A percentile compares a stretch with the other conserved stretches of the same genome.
These are phyloP conservation scores for Pungitius pungitius DNA, from an alignment of 2,113 vertebrate species.

Conservation along the genomic window DNA sequence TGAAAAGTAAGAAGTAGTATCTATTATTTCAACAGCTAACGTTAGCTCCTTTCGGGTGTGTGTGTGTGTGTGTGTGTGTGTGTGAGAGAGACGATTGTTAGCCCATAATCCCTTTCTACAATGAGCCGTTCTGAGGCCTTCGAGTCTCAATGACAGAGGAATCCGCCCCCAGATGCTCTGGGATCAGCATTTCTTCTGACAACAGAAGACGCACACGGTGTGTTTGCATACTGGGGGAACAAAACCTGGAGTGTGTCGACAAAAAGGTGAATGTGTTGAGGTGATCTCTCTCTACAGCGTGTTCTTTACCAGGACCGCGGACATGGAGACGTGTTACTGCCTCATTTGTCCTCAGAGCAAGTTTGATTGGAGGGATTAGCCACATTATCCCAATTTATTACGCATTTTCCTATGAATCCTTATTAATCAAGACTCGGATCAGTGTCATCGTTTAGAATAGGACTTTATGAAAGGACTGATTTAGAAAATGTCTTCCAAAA, in stretches of 20 bases:
- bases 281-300: background rate
- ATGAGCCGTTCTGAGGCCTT: constrained; percentile 55
- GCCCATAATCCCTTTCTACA: constrained; percentile 68
- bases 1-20: too few species aligned
- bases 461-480: background rate
- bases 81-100: constrained; percentile 46
- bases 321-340: background rate
- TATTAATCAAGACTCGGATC: background rate
- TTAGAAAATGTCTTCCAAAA: background rate
- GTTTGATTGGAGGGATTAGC: background rate
- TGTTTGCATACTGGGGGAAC: constrained; percentile 26
- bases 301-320: background rate
- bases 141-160: constrained; percentile 68
- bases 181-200: constrained; percentile 61
- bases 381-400: background rate
- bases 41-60: too few species aligned
- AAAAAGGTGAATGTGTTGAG: background rate
- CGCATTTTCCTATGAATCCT: background rate
- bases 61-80: constrained; percentile 34
- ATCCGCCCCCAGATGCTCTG: constrained; percentile 62
- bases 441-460: background rate
- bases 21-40: too few species aligned
- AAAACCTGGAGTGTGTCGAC: constrained; percentile 17
- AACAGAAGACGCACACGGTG: constrained; percentile 25
- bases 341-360: background rate